Percentiles rank a stretch among this genome's conserved stretches.
phyloP scores from a whole-genome alignment of 2,113 vertebrate genomes.

The Cheirogaleus medius region DNA sequence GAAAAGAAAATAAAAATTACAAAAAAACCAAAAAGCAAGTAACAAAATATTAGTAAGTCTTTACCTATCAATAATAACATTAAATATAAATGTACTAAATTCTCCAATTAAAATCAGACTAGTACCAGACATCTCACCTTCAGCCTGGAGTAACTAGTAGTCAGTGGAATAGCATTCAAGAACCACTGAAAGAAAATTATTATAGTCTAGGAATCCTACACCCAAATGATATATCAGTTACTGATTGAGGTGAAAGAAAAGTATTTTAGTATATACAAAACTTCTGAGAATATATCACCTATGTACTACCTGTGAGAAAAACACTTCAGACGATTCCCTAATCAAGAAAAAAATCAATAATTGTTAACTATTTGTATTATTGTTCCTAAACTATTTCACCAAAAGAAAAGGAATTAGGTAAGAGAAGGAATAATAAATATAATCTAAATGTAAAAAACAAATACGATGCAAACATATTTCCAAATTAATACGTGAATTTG shows the following conservation, averaged over 20 bases:
- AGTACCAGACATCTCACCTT: not conserved
- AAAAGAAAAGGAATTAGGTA: slow-evolving; percentile 19
- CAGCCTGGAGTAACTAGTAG: not conserved
- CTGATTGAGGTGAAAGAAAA: not conserved
- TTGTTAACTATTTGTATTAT: not conserved
- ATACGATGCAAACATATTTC: not conserved
- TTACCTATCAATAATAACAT: not conserved
- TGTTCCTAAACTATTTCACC: not conserved
- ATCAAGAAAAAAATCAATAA: not conserved
- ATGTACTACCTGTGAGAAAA: not conserved
- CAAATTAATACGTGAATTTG: not conserved
- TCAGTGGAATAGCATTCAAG: not conserved
- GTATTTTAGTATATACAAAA: not conserved
- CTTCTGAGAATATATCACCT: not conserved
- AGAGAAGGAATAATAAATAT: not conserved
- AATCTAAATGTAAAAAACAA: not conserved
- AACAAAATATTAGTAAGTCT: not conserved
- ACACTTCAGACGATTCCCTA: not conserved
- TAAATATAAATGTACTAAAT: not conserved
- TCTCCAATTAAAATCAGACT: not conserved
- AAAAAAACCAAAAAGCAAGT: not conserved
- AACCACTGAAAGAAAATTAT: not conserved
- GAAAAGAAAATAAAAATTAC: not conserved
- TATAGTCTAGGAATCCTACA: not conserved
- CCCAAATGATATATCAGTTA: not conserved